Percentiles rank a stretch among this genome's conserved stretches.
These are phyloP conservation scores for Odontothrips loti DNA, from an alignment of 2,888 invertebrate species.

Conservation along the genomic window DNA sequence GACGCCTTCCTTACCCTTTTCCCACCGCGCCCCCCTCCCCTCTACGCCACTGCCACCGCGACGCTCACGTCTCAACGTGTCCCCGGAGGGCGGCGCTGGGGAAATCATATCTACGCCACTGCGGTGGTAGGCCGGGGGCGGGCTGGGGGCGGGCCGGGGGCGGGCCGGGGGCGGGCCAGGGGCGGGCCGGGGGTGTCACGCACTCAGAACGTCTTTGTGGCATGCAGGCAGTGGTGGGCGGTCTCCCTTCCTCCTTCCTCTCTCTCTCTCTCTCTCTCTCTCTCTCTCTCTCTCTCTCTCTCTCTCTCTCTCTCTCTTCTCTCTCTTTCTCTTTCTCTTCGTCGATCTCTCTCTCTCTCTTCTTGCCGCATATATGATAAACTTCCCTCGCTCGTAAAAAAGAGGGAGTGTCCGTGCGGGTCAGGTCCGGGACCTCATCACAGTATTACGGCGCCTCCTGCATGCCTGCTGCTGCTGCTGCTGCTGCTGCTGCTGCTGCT, in stretches of 20 bases:
- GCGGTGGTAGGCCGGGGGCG: neutral
- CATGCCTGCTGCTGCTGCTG: too few relatives aligned
- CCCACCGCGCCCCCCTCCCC: neutral
- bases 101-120: conserved; percentile 23
- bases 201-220: neutral
- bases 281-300: too few relatives aligned
- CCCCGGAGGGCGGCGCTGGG: conserved; percentile 14
- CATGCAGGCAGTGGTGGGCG: too few relatives aligned
- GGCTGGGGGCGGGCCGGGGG: neutral
- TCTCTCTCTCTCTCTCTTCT: too few relatives aligned
- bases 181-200: neutral
- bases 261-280: too few relatives aligned
- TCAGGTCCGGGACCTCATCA: neutral
- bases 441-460: neutral
- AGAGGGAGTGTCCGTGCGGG: neutral
- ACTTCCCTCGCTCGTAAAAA: conserved; percentile 12
- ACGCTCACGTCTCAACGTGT: conserved; percentile 12
- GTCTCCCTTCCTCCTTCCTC: too few relatives aligned
- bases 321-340: neutral
- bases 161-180: neutral
- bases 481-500: too few relatives aligned
- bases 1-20: neutral
- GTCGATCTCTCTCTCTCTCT: neutral
- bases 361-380: conserved; percentile 13
- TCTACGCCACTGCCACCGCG: neutral